phyloP scores from a whole-genome alignment of 2,888 invertebrate species.

The Thereva unica region DNA sequence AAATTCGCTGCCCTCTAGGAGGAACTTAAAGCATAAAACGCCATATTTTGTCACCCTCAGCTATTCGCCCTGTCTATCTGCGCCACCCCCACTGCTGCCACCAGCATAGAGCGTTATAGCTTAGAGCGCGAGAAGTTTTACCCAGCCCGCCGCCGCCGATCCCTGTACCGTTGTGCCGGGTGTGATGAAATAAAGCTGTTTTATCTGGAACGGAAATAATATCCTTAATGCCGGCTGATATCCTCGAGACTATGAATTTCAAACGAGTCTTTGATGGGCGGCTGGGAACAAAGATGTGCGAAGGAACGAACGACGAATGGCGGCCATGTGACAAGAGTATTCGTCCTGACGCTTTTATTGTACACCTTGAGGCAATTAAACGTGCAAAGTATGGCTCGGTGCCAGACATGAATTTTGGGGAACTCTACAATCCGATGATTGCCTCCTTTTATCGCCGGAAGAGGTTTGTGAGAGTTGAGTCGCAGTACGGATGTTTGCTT shows the following conservation, averaged over 20 bases:
- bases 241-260: slow-evolving; percentile 37
- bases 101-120: slow-evolving; percentile 12
- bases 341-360: slow-evolving; percentile 26
- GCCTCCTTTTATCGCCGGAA: slow-evolving; percentile 23
- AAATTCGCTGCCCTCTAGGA: slow-evolving; percentile 24
- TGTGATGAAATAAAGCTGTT: slow-evolving; percentile 37
- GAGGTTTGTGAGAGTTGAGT: not conserved
- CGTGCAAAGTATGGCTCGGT: slow-evolving; percentile 25
- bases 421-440: slow-evolving; percentile 22
- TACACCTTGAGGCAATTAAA: slow-evolving; percentile 34
- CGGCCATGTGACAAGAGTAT: slow-evolving; percentile 20
- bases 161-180: slow-evolving; percentile 4
- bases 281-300: slow-evolving; percentile 13
- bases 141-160: not conserved
- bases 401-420: slow-evolving; percentile 26
- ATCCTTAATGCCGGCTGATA: slow-evolving; percentile 37
- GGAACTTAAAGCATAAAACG: slow-evolving; percentile 31
- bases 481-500: too few relatives aligned
- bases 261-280: slow-evolving; percentile 35
- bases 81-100: not conserved
- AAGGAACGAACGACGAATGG: slow-evolving; percentile 7
- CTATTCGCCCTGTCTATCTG: not conserved
- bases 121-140: not conserved
- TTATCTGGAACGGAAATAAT: slow-evolving; percentile 39
- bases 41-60: slow-evolving; percentile 31